Percentiles rank a stretch among this genome's conserved stretches.
These are phyloP conservation scores for Amazona vittata DNA, from an alignment of 2,113 vertebrate genomes.

Conservation along the genomic window DNA sequence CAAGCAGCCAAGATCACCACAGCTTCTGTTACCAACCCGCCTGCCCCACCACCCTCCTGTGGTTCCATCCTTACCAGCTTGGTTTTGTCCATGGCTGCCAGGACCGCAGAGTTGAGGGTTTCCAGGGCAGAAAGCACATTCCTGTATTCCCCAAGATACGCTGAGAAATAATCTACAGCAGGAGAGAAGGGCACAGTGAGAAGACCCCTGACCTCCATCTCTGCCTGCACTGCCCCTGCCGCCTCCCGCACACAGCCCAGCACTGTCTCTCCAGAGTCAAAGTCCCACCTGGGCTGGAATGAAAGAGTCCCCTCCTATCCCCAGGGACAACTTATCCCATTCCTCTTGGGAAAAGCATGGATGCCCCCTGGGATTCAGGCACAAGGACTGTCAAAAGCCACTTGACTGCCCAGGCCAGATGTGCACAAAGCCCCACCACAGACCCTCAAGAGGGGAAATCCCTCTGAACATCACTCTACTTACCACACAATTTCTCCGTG, in stretches of 20 bases:
- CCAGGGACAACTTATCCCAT: neutral
- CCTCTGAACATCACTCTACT: slow-evolving; percentile 45
- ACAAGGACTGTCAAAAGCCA: neutral
- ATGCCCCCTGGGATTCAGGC: neutral
- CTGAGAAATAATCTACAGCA: slow-evolving; percentile 89
- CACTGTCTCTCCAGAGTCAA: neutral
- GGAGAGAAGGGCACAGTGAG: neutral
- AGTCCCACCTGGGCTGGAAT: neutral
- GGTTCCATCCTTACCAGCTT: slow-evolving; percentile 83
- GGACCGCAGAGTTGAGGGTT: slow-evolving; percentile 87
- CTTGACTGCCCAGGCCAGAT: neutral
- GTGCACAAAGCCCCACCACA: neutral
- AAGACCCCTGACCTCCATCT: fast-evolving
- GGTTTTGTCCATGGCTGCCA: slow-evolving; percentile 96
- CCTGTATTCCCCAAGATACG: slow-evolving; percentile 90
- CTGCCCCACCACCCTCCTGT: fast-evolving
- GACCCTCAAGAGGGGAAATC: neutral
- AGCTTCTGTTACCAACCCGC: fast-evolving
- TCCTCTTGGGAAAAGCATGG: neutral
- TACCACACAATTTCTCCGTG: slow-evolving; percentile 93
- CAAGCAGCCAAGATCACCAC: neutral
- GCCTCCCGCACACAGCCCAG: neutral
- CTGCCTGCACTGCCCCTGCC: neutral
- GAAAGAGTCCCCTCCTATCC: neutral
- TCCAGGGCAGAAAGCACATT: slow-evolving; percentile 92